Evolutionary conservation across 1,140 invertebrate genomes (phyloP), one percentile per base, ranked within the genome.

Genomic region (Himalopsyche phryganea): DNA sequence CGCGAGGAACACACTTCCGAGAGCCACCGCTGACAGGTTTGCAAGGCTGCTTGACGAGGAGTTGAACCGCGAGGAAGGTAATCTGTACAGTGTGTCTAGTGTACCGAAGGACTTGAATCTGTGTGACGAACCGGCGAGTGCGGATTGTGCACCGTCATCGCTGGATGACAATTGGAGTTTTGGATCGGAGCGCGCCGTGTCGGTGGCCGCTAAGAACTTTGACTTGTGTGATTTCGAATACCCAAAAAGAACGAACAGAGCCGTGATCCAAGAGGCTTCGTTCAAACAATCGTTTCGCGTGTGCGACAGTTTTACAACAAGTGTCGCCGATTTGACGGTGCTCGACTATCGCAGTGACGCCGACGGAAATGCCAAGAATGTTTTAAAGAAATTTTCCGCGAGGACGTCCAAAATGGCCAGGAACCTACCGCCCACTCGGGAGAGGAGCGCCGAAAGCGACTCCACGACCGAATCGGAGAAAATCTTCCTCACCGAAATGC

Each of bases 191-290:
- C 65, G 63, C 18, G 50, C 28, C 35, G 51, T 42, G 2, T 74
- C 74, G 0, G 70, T 76, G 5, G 72, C 74, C 7, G 66, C 65
- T 10, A 70, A 73, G 47, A 71, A 81, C 65, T 80, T 76, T 48
- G 79, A 82, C 69, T 66, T 82, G 55, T 76, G 76, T 65, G 71
- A 77, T 63, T 72, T 79, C 58, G 68, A 67, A 32, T 68, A 64
- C 63, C 65, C 65, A 10, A 50, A 17, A 23, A 61, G 42, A 18
- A 20, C 54, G 49, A 63, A 17, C 14, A 60, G 41, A 45, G 49
- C 28, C n/a, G 44, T 35, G 13, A 40, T 40, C 18, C 73, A 75
- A 61, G 66, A 65, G 38, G 69, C 73, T 51, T 68, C 70, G 38
- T 77, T 76, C 65, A 68, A 70, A 20, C 75, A 76, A 57, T 68